Evolutionary conservation across 2,888 invertebrate genomes (phyloP).

Genomic region (Deladenus siricidicola): DNA sequence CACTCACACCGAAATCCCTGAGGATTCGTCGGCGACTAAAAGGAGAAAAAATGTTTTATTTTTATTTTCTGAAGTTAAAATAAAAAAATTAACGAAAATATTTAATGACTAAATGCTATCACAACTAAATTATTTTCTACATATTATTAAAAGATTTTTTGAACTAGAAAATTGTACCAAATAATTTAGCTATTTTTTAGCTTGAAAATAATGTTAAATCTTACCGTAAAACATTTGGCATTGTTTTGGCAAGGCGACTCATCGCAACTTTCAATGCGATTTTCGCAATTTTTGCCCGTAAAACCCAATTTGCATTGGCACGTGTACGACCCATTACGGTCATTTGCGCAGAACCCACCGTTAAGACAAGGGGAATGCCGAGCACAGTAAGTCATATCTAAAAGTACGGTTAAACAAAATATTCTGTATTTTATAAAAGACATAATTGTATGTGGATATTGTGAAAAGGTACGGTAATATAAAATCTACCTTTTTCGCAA

Average conservation of each 20-base stretch:
- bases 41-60: neutral
- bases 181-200: too few relatives aligned
- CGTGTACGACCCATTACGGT: constrained; percentile 12
- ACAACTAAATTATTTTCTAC: too few relatives aligned
- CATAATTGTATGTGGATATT: neutral
- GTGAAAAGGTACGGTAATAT: too few relatives aligned
- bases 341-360: constrained; percentile 14
- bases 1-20: constrained; percentile 17
- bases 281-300: constrained; percentile 12
- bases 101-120: neutral
- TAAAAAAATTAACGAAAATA: neutral
- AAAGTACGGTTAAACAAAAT: neutral
- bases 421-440: too few relatives aligned
- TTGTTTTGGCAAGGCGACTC: constrained; percentile 18
- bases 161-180: too few relatives aligned
- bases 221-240: constrained; percentile 8
- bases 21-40: constrained; percentile 5
- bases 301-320: constrained; percentile 15
- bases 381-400: constrained; percentile 15
- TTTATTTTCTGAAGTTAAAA: neutral
- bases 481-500: constrained; percentile 19
- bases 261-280: constrained; percentile 4
- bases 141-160: too few relatives aligned
- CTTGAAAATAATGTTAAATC: neutral
- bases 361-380: constrained; percentile 16